Percentiles rank a stretch among this genome's conserved stretches.
phyloP scores from a whole-genome alignment of 2,888 invertebrate species.

The Rosalia funebris region DNA sequence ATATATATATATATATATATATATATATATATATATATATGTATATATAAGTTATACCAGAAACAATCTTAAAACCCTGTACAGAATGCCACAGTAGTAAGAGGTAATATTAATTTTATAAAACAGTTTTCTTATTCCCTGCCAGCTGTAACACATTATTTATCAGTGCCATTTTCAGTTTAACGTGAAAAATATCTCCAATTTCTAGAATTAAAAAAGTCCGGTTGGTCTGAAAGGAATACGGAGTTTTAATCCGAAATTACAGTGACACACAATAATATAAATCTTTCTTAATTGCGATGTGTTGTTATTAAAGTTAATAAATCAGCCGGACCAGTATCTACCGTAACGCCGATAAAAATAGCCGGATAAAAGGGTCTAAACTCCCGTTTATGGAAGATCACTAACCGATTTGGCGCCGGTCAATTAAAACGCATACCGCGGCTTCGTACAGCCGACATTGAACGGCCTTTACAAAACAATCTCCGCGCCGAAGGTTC shows the following conservation, averaged over 20 bases:
- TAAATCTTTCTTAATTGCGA: conserved; percentile 16
- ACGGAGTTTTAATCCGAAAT: conserved; percentile 2
- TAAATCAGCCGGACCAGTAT: conserved; percentile 14
- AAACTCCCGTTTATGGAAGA: conserved; percentile 17
- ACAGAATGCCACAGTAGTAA: no score
- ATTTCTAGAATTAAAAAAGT: no score
- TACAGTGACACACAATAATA: not conserved
- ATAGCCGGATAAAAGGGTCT: conserved; percentile 8
- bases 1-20: no score
- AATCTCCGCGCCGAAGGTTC: conserved; percentile 14
- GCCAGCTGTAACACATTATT: no score
- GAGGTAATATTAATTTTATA: no score
- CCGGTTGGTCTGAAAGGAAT: no score
- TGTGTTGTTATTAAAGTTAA: conserved; percentile 1
- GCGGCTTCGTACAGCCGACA: conserved; percentile 3
- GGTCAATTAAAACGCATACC: conserved; percentile 11
- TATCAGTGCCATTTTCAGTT: no score
- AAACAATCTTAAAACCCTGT: no score
- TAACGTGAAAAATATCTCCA: no score
- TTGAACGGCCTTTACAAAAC: conserved; percentile 20
- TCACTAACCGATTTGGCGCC: conserved; percentile 21
- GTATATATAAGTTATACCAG: no score
- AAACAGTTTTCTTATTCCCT: no score
- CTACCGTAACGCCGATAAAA: conserved; percentile 4
- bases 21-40: no score